Percentiles rank a stretch among this genome's conserved stretches.
These are phyloP conservation scores for Drosophila baimaii DNA, from an alignment of 1,140 invertebrate genomes.

Conservation along the genomic window DNA sequence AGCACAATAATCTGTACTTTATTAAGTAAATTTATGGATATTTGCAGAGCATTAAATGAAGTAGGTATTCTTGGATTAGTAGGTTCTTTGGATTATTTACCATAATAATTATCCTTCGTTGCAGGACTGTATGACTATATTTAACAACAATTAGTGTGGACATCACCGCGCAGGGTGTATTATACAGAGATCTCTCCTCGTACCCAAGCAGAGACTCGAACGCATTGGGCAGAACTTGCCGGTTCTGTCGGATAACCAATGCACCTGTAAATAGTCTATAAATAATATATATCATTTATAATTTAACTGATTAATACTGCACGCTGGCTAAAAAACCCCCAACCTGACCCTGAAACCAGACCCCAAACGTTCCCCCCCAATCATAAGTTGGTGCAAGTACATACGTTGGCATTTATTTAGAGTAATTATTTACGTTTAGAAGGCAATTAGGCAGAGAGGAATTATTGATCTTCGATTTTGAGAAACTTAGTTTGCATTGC, in stretches of 20 bases:
- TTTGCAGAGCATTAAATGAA: constrained; percentile 84
- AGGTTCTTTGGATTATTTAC: neutral
- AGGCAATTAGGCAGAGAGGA: constrained; percentile 28
- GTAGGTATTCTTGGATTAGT: constrained; percentile 49
- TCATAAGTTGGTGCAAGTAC: constrained; percentile 25
- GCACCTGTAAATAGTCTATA: constrained; percentile 82
- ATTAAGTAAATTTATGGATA: constrained; percentile 81
- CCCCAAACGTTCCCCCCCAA: neutral
- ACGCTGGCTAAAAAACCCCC: constrained; percentile 38
- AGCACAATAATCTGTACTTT: constrained; percentile 83
- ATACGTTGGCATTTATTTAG: constrained; percentile 54
- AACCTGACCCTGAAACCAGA: neutral
- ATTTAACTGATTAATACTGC: constrained; percentile 56
- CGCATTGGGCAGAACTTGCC: constrained; percentile 66
- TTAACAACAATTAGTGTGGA: constrained; percentile 81
- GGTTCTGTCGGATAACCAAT: constrained; percentile 81
- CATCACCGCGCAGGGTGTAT: constrained; percentile 84
- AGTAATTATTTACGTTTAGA: constrained; percentile 35
- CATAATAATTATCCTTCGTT: constrained; percentile 9
- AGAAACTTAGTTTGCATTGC: constrained; percentile 45
- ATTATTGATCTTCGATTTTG: constrained; percentile 45
- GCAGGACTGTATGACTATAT: constrained; percentile 83
- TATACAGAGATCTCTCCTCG: constrained; percentile 80
- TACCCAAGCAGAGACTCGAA: constrained; percentile 83
- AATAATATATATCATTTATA: constrained; percentile 54